Evolutionary conservation across 1,140 invertebrate species (phyloP), one percentile per base, ranked within the genome.

Genomic region (Lepidurus apus): DNA sequence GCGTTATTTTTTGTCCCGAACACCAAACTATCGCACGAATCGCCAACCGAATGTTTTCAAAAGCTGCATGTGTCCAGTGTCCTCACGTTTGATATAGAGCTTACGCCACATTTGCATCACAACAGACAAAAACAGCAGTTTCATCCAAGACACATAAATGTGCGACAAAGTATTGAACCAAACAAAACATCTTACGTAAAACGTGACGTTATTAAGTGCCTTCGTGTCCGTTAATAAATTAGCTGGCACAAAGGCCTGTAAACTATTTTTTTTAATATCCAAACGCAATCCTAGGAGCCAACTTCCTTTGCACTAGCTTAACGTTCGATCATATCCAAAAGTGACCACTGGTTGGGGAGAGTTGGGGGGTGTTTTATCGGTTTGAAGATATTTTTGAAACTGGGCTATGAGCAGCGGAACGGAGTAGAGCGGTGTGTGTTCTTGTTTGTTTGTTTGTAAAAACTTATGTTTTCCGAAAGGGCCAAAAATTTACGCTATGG

Each of bases 251-350:
- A 34, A 65, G 53, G 53, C 53, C 53, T 65, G 13, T 65, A 65
- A 65, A 65, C 53, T 21, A 21, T 65, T 65, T 65, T 65, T 65
- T 65, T 13, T 65, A 65, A 65, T 17, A 65, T 65, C 53, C 53
- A 65, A 65, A 65, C 53, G 53, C 53, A 65, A 65, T 65, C 53
- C 53, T 65, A 65, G 53, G 53, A 65, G 53, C 53, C 53, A 65
- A 65, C 53, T 65, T 65, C 53, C 53, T 65, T 65, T 65, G 53
- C 53, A 65, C 53, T 65, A 65, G 53, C 53, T 65, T 34, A 65
- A 17, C 53, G 21, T 65, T 65, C 53, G 17, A 21, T 65, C 53
- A 65, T 65, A 65, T 65, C 53, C 53, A 7, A 65, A 34, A 34
- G 17, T 65, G 53, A 65, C 21, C 53, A 65, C 53, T 65, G 53